Percentiles rank a stretch among this genome's conserved stretches.
phyloP scores from a whole-genome alignment of 2,797 vertebrate genomes.

The Salmo trutta region DNA sequence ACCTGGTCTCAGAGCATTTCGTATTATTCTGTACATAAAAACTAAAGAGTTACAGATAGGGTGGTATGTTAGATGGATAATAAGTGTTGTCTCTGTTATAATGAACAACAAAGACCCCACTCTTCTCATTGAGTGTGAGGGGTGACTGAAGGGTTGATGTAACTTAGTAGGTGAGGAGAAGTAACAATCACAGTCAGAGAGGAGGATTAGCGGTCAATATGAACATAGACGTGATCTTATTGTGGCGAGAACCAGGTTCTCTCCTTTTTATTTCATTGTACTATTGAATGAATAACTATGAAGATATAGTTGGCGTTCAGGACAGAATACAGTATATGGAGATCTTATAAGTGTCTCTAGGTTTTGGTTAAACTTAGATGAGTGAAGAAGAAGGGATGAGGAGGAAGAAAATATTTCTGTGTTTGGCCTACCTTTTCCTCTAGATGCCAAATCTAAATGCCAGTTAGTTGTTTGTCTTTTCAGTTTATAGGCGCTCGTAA shows the following conservation, averaged over 20 bases:
- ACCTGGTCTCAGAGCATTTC: background rate
- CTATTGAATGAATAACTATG: background rate
- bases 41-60: slow-evolving; percentile 8
- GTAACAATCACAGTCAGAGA: too few relatives aligned
- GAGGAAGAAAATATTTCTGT: background rate
- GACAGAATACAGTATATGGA: background rate
- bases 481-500: background rate
- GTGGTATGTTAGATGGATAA: slow-evolving; percentile 7
- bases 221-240: background rate
- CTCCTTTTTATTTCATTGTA: background rate
- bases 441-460: background rate
- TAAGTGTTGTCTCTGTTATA: background rate
- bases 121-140: background rate
- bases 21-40: background rate
- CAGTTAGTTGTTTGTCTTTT: background rate
- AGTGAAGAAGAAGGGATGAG: background rate
- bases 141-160: background rate
- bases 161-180: background rate
- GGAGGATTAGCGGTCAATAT: background rate
- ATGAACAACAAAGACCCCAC: background rate
- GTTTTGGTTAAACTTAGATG: background rate
- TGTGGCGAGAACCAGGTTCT: background rate
- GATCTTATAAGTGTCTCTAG: background rate
- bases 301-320: background rate
- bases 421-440: background rate